Evolutionary conservation across 2,797 vertebrate genomes (phyloP).

Genomic region (Lithobates sylvaticus): DNA sequence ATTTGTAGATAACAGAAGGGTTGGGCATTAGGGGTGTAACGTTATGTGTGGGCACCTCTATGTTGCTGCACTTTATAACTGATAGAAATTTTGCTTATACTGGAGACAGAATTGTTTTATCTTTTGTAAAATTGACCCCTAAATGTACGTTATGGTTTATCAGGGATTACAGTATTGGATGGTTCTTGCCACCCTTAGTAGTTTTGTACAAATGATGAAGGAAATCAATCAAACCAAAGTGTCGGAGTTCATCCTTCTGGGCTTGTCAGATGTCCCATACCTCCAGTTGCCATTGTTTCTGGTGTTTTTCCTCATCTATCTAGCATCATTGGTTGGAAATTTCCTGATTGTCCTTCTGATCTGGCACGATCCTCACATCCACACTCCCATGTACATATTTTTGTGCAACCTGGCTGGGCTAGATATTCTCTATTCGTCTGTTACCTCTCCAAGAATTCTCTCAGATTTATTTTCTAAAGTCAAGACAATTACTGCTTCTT

Average conservation of each 20-base stretch:
- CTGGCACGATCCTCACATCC: slow-evolving; percentile 24
- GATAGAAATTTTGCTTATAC: not conserved
- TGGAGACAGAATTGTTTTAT: not conserved
- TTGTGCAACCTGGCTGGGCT: slow-evolving; percentile 49
- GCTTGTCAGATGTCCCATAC: slow-evolving; percentile 5
- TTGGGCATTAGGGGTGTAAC: no score
- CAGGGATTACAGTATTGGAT: not conserved
- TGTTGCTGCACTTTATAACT: no score
- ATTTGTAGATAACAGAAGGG: no score
- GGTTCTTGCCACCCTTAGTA: not conserved
- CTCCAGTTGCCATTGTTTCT: slow-evolving; percentile 30
- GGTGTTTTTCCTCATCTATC: slow-evolving; percentile 42
- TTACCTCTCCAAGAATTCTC: slow-evolving; percentile 56
- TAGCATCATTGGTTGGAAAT: slow-evolving; percentile 42
- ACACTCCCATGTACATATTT: slow-evolving; percentile 56
- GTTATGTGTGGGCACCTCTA: no score
- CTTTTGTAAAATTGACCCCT: not conserved
- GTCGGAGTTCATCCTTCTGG: slow-evolving; percentile 34
- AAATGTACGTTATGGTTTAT: not conserved
- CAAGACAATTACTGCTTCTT: slow-evolving; percentile 3
- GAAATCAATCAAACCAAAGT: slow-evolving; percentile 28
- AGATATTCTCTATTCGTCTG: slow-evolving; percentile 48
- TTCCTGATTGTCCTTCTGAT: slow-evolving; percentile 48
- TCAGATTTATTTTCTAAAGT: slow-evolving; percentile 42
- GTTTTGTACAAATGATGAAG: not conserved